Base-by-base conservation (phyloP, 1,140 invertebrate genomes). In the Limonius californicus region DNA sequence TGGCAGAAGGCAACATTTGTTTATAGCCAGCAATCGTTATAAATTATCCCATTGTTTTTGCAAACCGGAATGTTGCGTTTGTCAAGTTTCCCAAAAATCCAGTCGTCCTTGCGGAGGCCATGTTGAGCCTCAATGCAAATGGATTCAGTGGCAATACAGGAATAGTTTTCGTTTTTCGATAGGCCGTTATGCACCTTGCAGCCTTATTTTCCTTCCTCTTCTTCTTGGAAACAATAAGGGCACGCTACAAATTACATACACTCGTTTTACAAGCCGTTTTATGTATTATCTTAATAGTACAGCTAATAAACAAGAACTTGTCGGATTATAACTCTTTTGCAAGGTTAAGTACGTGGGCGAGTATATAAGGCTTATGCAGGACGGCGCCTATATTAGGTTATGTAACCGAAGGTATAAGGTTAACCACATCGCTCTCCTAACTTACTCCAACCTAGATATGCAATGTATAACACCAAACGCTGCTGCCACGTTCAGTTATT, bases 321-420 rank as follows among this genome's bases (percentile, higher is more conserved):
- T 11, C 19, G 18, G 20, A 19, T 43, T 47, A 39, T 45, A 59
- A 59, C 50, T 50, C 57, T 16, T 27, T 30, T 16, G 20, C 57
- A 59, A 59, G 57, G 57, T 50, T 59, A 50, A 59, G 14, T n/a
- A 16, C 3, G 45, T 50, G 27, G 59, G 54, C 21, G 59, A 50
- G 19, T 50, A 20, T 43, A 16, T 35, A 42, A 30, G 53, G 21
- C 27, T 42, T 53, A n/a, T 20, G 11, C 54, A 15, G 59, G 23
- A 45, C 53, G 59, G 59, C 59, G 59, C 59, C 59, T 61, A 61
- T 61, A 61, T 61, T 61, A 54, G 59, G 59, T 61, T 54, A 61
- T 61, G 59, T 61, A 61, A 61, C 59, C n/a, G 30, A 27, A 23
- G 20, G 42, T 11, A 19, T 42, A 32, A 57, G 47, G 47, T 53